Conservation (phyloP, 2,113 vertebrate species). For the Hiodon tergisus region DNA sequence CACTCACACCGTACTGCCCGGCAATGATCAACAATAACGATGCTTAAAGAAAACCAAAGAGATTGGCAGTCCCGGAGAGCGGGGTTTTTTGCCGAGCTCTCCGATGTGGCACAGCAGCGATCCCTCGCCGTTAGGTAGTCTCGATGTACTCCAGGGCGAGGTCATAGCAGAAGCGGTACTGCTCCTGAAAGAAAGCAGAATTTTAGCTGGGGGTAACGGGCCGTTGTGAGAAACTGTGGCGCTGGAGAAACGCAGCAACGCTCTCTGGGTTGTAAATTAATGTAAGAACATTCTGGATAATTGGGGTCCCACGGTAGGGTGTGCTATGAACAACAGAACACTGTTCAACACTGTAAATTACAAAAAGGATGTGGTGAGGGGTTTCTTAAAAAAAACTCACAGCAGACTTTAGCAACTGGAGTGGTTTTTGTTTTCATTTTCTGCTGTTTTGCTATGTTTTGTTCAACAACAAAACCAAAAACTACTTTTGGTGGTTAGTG, state of each 20-base stretch:
- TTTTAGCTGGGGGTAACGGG: background rate
- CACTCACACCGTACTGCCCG: constrained; percentile 25
- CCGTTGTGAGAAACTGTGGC: too few relatives aligned
- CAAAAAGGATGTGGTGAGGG: constrained; percentile 29
- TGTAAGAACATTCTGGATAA: too few relatives aligned
- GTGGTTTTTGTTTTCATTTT: background rate
- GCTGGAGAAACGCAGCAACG: too few relatives aligned
- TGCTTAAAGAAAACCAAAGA: background rate
- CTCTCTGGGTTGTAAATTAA: too few relatives aligned
- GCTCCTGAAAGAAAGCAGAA: constrained; percentile 68
- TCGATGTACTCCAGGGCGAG: constrained; percentile 92
- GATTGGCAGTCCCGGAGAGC: background rate
- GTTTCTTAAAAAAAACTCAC: background rate
- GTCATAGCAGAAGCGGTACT: constrained; percentile 98
- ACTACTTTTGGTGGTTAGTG: background rate
- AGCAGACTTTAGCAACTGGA: background rate
- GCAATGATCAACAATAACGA: constrained; percentile 25
- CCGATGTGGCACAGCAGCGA: constrained; percentile 3
- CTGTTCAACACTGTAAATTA: background rate
- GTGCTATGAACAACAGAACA: background rate
- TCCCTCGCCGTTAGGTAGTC: constrained; percentile 70
- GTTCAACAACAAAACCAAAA: too few relatives aligned
- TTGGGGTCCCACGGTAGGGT: background rate
- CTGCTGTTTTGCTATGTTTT: background rate
- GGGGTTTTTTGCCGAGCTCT: background rate